These are phyloP conservation scores for Gymnothorax javanicus DNA, from an alignment of 2,797 vertebrate species.

Conservation along the genomic window DNA sequence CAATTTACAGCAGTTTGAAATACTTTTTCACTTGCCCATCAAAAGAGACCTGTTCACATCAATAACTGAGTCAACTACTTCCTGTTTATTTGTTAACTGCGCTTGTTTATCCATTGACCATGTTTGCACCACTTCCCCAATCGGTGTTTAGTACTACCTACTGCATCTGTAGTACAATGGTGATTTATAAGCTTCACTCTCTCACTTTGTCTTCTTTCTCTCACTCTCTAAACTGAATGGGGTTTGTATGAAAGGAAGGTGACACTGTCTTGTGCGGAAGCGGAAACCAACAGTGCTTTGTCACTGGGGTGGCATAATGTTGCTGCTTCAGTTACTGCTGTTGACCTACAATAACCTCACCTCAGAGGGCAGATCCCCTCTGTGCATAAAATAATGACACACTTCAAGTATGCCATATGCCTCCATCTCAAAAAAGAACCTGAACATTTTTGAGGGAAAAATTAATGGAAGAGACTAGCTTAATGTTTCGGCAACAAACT, in stretches of 20 bases:
- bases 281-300: conserved; percentile 63
- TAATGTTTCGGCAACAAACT: neutral
- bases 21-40: neutral
- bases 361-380: neutral
- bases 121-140: neutral
- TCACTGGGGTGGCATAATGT: conserved; percentile 66
- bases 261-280: neutral
- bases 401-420: neutral
- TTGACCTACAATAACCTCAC: neutral
- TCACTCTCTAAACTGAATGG: conserved; percentile 38
- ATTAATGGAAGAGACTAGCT: neutral
- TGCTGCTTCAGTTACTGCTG: conserved; percentile 28
- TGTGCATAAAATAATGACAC: neutral
- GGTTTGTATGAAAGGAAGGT: conserved; percentile 57
- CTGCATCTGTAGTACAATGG: neutral
- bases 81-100: neutral
- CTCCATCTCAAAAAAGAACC: neutral
- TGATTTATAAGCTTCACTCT: conserved; percentile 37
- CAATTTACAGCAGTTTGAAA: too few relatives aligned
- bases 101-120: neutral
- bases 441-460: neutral
- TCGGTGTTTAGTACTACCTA: neutral
- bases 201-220: neutral
- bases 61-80: neutral
- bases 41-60: neutral